Base-by-base conservation (phyloP, 2,888 invertebrate genomes). In the Chymomyza amoena region DNA sequence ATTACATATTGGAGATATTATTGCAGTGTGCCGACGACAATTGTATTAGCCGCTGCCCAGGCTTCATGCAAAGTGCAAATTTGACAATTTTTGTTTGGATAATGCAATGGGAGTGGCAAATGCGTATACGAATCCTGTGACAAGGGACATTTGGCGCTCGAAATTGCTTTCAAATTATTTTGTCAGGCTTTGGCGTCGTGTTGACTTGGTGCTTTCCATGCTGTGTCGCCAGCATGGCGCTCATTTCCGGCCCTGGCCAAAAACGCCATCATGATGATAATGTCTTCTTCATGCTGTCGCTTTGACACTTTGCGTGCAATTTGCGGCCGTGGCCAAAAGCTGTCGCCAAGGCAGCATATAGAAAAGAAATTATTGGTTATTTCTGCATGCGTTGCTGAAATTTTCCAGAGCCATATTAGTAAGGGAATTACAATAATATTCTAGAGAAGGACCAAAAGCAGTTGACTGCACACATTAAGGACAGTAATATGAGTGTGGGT, bases 121-220 rank as follows among this genome's bases (percentile, higher is more conserved):
- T 56, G 28, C 62, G 39, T 45, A 36, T 57, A 50, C 61, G 50
- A 18, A 18, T 25, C 64, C 64, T 66, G 74, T 68, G 71, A 66
- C 75, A 75, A 69, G 85, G 80, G 83, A 79, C 76, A 78, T 75
- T 79, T 75, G 88, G 74, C 72, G 80, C 74, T 77, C 65, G 79
- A 90, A 90, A 90, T 90, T 87, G 89, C 86, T 89, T 83, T 88
- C 87, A 84, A 90, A 90, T 90, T 90, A 90, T 89, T 87, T 84
- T 90, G 89, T 89, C 89, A 89, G 39, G 84, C 78, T 84, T 71
- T 68, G 81, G 76, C 81, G 73, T 69, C 72, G 71, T 83, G 63
- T 25, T 13, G 50, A 59, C 59, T 64, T 60, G 72, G 61, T 28
- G 32, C 54, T 39, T 16, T 54, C 7, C 18, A 18, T 45, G 66